Conservation (phyloP, 2,888 invertebrate species). For the Amphipoea oculea region DNA sequence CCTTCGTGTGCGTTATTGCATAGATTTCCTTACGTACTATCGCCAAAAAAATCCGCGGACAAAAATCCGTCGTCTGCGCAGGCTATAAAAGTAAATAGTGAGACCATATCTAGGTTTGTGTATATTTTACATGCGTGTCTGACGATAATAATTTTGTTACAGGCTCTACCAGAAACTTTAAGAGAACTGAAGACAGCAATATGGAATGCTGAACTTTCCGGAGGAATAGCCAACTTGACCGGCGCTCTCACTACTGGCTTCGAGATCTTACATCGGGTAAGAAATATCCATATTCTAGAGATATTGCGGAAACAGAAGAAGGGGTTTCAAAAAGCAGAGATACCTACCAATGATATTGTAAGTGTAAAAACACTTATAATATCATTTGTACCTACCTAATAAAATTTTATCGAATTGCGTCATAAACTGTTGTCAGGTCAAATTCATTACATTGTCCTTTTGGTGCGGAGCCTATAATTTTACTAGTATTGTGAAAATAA, state of each 20-base stretch:
- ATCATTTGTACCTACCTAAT: neutral
- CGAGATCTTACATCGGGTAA: slow-evolving; percentile 96
- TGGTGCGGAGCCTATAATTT: neutral
- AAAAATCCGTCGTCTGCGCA: too few relatives aligned
- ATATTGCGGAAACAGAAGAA: neutral
- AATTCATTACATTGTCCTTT: slow-evolving; percentile 2
- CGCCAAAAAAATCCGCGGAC: too few relatives aligned
- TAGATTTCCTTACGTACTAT: too few relatives aligned
- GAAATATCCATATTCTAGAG: neutral
- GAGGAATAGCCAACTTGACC: slow-evolving; percentile 96
- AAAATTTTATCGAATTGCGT: neutral
- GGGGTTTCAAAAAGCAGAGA: neutral
- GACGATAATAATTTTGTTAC: slow-evolving; percentile 58
- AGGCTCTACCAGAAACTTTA: slow-evolving; percentile 96
- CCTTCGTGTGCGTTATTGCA: too few relatives aligned
- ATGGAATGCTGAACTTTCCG: slow-evolving; percentile 93
- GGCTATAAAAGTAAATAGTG: neutral
- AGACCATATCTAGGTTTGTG: neutral
- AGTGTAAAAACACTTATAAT: too few relatives aligned
- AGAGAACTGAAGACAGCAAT: slow-evolving; percentile 95
- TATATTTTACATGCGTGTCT: neutral
- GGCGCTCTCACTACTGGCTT: slow-evolving; percentile 98
- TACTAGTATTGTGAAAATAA: neutral
- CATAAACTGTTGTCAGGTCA: neutral
- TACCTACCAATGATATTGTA: too few relatives aligned